Percentiles rank a stretch among this genome's conserved stretches.
phyloP scores from a whole-genome alignment of 2,797 vertebrate species.

The Spheniscus humboldti region DNA sequence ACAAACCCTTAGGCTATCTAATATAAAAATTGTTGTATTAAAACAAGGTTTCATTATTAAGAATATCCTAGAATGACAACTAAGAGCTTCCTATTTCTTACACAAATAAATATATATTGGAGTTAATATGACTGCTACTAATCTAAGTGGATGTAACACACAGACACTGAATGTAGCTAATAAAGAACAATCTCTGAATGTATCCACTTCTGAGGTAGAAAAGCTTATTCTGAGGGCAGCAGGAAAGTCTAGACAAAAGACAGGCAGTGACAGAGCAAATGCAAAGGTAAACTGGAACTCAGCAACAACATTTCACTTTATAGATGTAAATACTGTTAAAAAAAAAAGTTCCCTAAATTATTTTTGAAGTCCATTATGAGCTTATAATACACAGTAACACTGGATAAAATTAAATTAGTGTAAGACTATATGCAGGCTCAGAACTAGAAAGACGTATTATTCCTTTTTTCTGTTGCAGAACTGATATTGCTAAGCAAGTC shows the following conservation, averaged over 20 bases:
- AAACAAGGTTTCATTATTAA: background rate
- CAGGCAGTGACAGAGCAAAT: background rate
- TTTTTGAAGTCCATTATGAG: background rate
- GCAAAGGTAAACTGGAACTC: background rate
- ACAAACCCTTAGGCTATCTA: background rate
- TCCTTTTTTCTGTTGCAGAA: background rate
- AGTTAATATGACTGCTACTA: background rate
- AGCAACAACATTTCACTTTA: background rate
- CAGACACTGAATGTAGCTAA: rapidly evolving
- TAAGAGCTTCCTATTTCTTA: background rate
- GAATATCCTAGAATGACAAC: background rate
- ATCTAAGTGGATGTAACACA: background rate
- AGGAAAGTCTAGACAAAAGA: background rate
- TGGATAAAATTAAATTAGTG: background rate
- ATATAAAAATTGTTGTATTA: background rate
- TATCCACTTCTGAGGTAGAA: background rate
- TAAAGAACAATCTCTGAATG: background rate
- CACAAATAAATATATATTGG: background rate
- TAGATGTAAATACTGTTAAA: background rate
- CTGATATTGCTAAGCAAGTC: background rate
- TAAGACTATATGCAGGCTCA: background rate
- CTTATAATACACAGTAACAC: background rate
- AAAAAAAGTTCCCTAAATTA: background rate
- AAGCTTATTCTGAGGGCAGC: background rate
- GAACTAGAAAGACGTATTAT: background rate